Evolutionary conservation across 2,888 invertebrate species (phyloP), one percentile per base, ranked within the genome.

Genomic region (Aleiodes alternator): DNA sequence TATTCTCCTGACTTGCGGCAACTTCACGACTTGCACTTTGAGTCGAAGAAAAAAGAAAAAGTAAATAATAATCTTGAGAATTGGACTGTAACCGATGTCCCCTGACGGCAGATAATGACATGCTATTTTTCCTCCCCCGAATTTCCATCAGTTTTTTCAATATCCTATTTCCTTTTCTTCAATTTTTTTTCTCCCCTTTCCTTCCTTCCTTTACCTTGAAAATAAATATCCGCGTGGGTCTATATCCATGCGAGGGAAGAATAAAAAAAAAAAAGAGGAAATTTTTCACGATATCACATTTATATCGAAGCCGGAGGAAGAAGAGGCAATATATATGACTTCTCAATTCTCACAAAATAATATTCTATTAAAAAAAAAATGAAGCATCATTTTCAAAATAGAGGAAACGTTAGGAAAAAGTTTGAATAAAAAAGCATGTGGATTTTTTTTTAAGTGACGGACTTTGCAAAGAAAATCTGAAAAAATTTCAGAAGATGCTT

Each of bases 21-120:
- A 77, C 72, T 76, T 77, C 77, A 77, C 77, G 70, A 69, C 73
- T 75, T 55, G 77, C 77, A 77, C 77, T 79, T 77, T 72, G 79
- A 72, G 70, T 75, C 69, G 57, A 66, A 51, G 72, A 69, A 74
- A 72, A 78, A 73, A 72, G 64, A 56, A 56, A 69, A 43, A 69
- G 73, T 53, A 69, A 72, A 73, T 76, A 77, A 79, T 76, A 75
- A 76, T 73, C 61, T 56, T 68, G 48, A 66, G 61, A 51, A 59
- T 61, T 77, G 64, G 51, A 56, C 59, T 56, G 48, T 14, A 61
- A 75, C 43, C 64, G 38, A 75, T 75, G 73, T 68, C 43, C 64
- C 4, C 3, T 51, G 73, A 78, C 72, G 70, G 23, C 70, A 69
- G 66, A 74, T 78, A 78, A 78, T 73, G 68, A 76, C 76, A 59